Evolutionary conservation across 2,888 invertebrate species (phyloP).

Genomic region (Epicampocera succincta): DNA sequence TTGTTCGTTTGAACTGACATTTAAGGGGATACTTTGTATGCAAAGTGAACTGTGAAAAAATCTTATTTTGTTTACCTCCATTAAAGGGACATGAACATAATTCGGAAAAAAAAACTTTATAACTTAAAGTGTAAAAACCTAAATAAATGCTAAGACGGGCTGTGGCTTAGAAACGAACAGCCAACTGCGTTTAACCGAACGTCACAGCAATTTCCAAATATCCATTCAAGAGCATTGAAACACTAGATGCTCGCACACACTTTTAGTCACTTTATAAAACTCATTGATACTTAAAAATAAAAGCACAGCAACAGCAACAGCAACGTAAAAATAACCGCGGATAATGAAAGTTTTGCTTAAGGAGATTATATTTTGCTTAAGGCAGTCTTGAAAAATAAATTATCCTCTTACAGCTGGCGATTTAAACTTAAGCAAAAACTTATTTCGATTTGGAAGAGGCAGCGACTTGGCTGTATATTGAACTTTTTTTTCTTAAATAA

Average conservation of each 20-base stretch:
- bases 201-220: constrained; percentile 39
- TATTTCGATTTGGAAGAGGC: too few species aligned
- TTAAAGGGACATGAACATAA: constrained; percentile 32
- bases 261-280: constrained; percentile 34
- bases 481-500: too few species aligned
- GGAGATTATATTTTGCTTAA: too few species aligned
- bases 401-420: too few species aligned
- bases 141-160: constrained; percentile 26
- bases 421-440: constrained; percentile 61
- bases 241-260: constrained; percentile 39
- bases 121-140: constrained; percentile 32
- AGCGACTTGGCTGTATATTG: too few species aligned
- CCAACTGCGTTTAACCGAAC: constrained; percentile 6
- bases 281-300: constrained; percentile 25
- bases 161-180: constrained; percentile 25
- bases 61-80: constrained; percentile 58
- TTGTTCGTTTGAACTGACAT: constrained; percentile 60
- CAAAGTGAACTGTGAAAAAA: constrained; percentile 76
- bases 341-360: constrained; percentile 5
- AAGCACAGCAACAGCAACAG: too few species aligned
- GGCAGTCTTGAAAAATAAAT: too few species aligned
- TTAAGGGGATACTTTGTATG: constrained; percentile 79
- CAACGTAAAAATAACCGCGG: background rate
- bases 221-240: constrained; percentile 60
- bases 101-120: background rate